phyloP scores from a whole-genome alignment of 2,797 vertebrate genomes.

The Aselliscus stoliczkanus region DNA sequence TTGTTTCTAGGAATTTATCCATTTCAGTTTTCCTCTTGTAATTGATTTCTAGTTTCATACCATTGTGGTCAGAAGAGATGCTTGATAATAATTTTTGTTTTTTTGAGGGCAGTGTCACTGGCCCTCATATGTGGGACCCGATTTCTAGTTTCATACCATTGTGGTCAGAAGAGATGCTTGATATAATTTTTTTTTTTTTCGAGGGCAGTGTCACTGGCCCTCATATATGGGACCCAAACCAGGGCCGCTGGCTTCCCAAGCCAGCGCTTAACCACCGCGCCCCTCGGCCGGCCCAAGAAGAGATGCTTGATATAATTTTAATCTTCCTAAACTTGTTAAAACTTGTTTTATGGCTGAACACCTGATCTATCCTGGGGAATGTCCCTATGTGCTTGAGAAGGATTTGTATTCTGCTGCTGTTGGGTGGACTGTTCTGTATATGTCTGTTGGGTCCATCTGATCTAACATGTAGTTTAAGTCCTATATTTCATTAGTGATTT shows the following conservation, averaged over 20 bases:
- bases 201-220: no score
- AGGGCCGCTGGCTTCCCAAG: no score
- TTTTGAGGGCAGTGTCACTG: no score
- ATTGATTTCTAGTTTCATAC: neutral
- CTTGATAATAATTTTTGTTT: neutral
- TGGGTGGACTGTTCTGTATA: neutral
- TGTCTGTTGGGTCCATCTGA: neutral
- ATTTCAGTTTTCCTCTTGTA: neutral
- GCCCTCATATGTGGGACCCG: no score
- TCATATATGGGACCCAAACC: no score
- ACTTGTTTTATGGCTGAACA: neutral
- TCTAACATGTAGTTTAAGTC: neutral
- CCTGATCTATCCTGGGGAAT: neutral
- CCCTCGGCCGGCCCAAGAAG: no score
- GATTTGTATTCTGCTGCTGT: neutral
- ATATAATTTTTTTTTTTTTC: no score
- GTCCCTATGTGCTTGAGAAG: neutral
- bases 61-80: neutral
- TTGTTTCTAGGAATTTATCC: neutral
- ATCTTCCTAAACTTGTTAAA: neutral
- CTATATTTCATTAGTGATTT: neutral
- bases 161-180: no score
- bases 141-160: no score
- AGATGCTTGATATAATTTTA: neutral
- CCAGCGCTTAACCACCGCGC: no score